Evolutionary conservation across 2,888 invertebrate genomes (phyloP).

Genomic region (Luperina nickerlii): DNA sequence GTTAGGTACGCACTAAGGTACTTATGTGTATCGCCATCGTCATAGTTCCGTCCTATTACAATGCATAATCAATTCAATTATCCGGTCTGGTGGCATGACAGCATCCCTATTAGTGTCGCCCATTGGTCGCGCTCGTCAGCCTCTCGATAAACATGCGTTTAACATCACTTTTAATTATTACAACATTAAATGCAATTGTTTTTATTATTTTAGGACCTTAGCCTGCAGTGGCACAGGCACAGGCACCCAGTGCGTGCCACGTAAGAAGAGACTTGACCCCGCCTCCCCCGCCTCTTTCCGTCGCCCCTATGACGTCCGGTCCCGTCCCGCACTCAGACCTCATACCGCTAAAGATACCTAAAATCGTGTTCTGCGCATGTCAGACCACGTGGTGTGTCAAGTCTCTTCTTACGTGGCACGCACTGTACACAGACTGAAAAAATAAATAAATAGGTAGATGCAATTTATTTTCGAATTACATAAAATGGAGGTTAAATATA

Average conservation of each 20-base stretch:
- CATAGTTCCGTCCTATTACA: conserved; percentile 69
- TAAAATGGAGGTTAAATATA: not conserved
- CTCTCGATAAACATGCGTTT: conserved; percentile 13
- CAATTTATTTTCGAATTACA: not conserved
- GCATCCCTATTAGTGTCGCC: conserved; percentile 43
- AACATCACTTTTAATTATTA: conserved; percentile 23
- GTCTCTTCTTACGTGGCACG: too few relatives aligned
- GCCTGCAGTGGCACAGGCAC: not conserved
- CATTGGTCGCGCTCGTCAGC: conserved; percentile 15
- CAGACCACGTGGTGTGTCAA: too few relatives aligned
- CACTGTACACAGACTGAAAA: not conserved
- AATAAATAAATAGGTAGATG: too few relatives aligned
- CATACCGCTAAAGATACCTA: too few relatives aligned
- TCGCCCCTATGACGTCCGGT: too few relatives aligned
- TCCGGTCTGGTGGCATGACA: conserved; percentile 65
- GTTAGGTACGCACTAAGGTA: conserved; percentile 19
- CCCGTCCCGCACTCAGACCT: too few relatives aligned
- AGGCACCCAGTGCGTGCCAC: too few relatives aligned
- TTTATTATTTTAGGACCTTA: not conserved
- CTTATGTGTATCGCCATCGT: conserved; percentile 52
- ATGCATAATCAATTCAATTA: conserved; percentile 72
- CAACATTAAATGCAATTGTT: not conserved
- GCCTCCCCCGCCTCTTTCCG: too few relatives aligned
- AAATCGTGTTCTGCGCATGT: too few relatives aligned
- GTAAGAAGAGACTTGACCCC: too few relatives aligned